Evolutionary conservation across 2,797 vertebrate genomes (phyloP).

Genomic region (Cercopithecus petaurista): DNA sequence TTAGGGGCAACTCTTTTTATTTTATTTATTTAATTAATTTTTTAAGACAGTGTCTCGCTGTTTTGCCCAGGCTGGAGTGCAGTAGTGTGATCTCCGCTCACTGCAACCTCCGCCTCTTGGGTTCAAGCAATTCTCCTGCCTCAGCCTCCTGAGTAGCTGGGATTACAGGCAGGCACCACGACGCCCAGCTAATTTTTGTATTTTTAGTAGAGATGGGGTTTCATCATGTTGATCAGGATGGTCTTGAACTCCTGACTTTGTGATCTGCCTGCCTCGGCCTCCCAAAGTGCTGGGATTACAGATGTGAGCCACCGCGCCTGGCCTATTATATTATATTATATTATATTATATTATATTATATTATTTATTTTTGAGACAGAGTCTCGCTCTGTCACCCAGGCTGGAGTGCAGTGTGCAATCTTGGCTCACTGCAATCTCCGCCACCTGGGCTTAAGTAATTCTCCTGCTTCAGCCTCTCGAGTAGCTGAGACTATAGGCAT

Average conservation of each 20-base stretch:
- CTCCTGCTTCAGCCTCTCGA: not conserved
- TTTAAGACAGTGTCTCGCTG: not conserved
- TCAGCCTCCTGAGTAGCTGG: not conserved
- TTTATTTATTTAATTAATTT: not conserved
- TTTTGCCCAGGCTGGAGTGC: not conserved
- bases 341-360: too few relatives aligned
- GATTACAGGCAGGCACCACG: not conserved
- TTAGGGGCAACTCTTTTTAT: not conserved
- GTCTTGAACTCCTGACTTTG: not conserved
- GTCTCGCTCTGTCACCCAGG: not conserved
- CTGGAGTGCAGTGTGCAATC: too few relatives aligned
- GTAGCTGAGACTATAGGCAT: not conserved
- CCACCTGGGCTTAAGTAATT: not conserved
- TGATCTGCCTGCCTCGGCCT: not conserved
- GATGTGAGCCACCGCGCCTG: accelerated
- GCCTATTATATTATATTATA: not conserved
- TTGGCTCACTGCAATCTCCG: too few relatives aligned
- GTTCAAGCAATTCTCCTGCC: not conserved
- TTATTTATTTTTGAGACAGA: not conserved
- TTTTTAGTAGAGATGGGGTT: not conserved
- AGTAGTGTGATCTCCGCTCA: not conserved
- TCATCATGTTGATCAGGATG: not conserved
- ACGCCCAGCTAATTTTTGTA: not conserved
- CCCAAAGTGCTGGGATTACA: not conserved
- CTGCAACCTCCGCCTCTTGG: not conserved